Base-by-base conservation (phyloP, 2,888 invertebrate species). In the Temnothorax rugatulus region DNA sequence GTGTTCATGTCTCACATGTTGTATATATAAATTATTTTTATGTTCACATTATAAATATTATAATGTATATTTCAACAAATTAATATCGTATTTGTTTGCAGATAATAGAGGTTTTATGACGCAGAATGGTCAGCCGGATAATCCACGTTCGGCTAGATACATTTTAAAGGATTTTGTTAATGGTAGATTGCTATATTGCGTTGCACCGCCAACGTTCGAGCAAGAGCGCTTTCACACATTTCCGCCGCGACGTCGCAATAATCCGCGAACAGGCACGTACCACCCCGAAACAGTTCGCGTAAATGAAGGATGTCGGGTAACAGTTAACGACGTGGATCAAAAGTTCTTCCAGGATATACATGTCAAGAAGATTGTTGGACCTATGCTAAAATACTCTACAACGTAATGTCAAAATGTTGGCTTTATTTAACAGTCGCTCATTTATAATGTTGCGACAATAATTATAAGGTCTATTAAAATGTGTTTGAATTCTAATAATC, bases 31-130 rank as follows among this genome's bases (percentile, higher is more conserved):
- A 73, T 41, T 61, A 41, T 64, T 64, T 25, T 29, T 69, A 8
- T 21, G 18, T 38, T 11, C 18, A 29, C 25, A 21, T 47, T 21
- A 21, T 47, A 74, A n/a, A n/a, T n/a, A 41, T 38, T 34, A 21
- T 52, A 44, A 61, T 34, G 7, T 50, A 52, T 38, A 61, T 82
- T 74, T 41, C 9, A 63, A 59, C 57, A 18, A 41, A 64, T 41
- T 34, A 11, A 73, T 25, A 54, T 68, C 7, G 2, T 68, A 38
- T 50, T 50, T 73, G 21, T 34, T 91, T 91, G 7, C 95, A 99
- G 99, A 97, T 94, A 98, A 98, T 95, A 96, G 99, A 92, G 99
- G 99, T 29, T 99, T 98, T 95, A 99, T 99, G 99, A 99, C 99
- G 0, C 97, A 98, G 13, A 97, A 97, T 84, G 99, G 99, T 0